A percentile compares a stretch with the other conserved stretches of the same genome.
Conservation (phyloP, 2,888 invertebrate genomes). For the Apoderus coryli region DNA sequence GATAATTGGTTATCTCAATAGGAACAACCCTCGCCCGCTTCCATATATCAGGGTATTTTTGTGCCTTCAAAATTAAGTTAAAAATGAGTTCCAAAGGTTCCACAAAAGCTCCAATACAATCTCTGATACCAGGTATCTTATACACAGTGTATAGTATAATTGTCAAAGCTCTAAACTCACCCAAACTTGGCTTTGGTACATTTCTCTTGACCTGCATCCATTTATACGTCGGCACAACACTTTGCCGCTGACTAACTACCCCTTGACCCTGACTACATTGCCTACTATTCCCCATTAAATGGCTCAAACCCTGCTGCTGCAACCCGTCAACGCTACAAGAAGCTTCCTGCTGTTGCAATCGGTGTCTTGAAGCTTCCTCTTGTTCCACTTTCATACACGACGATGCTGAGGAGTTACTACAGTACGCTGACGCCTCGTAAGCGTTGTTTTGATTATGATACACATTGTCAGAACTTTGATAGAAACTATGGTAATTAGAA, state of each 20-base stretch:
- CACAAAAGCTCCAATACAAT: no score
- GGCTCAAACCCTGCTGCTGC: conserved; percentile 16
- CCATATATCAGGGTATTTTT: no score
- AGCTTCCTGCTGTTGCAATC: conserved; percentile 31
- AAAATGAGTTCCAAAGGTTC: no score
- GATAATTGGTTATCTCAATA: no score
- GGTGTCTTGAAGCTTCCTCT: conserved; percentile 19
- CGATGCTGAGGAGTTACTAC: conserved; percentile 27
- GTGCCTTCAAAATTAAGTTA: no score
- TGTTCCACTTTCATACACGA: conserved; percentile 47
- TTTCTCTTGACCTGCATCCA: conserved; percentile 99
- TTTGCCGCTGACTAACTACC: conserved; percentile 38
- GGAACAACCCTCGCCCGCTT: no score
- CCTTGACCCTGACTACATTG: no score
- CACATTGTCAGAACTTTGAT: conserved; percentile 23
- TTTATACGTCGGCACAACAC: conserved; percentile 80
- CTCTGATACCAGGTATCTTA: no score
- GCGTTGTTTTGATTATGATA: conserved; percentile 32
- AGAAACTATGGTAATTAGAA: conserved; percentile 24
- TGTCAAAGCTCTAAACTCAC: no score
- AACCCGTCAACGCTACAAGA: conserved; percentile 24
- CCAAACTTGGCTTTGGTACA: conserved; percentile 86
- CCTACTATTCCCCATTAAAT: no score
- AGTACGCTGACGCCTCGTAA: conserved; percentile 34
- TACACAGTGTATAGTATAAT: no score